Evolutionary conservation across 1,140 invertebrate genomes (phyloP).

Genomic region (Dryas iulia): DNA sequence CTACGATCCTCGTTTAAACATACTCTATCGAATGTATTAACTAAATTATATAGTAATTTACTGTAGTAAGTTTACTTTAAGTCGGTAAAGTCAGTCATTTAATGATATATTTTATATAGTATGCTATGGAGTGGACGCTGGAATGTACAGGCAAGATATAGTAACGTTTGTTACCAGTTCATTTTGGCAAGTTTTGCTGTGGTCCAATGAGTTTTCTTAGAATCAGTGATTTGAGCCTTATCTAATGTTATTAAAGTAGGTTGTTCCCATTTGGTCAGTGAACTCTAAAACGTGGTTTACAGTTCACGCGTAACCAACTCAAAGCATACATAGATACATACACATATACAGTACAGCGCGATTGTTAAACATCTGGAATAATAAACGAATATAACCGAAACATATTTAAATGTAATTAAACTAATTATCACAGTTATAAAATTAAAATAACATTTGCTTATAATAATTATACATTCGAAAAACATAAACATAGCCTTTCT

Average conservation of each 20-base stretch:
- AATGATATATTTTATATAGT: background rate
- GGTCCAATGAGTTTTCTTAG: background rate
- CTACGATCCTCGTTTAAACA: background rate
- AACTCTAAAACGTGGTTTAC: background rate
- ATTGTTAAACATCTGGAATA: background rate
- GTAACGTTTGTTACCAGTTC: background rate
- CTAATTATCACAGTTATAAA: constrained; percentile 77
- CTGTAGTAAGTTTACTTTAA: background rate
- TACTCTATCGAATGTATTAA: background rate
- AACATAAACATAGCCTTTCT: constrained; percentile 73
- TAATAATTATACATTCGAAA: constrained; percentile 48
- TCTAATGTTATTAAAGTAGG: background rate
- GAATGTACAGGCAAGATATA: constrained; percentile 1
- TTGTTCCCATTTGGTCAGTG: background rate
- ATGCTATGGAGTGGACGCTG: background rate
- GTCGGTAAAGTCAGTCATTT: background rate
- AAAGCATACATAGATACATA: background rate
- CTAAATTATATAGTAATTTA: background rate
- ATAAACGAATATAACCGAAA: background rate
- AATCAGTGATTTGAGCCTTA: background rate
- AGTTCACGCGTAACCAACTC: background rate
- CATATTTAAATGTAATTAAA: constrained; percentile 50
- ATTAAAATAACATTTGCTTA: constrained; percentile 67
- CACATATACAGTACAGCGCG: background rate
- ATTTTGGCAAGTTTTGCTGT: background rate